Evolutionary conservation across 30 jellyfish, hydroid and myxozoan genomes (phyloP).

Genomic region (Haliclystus octoradiatus): DNA sequence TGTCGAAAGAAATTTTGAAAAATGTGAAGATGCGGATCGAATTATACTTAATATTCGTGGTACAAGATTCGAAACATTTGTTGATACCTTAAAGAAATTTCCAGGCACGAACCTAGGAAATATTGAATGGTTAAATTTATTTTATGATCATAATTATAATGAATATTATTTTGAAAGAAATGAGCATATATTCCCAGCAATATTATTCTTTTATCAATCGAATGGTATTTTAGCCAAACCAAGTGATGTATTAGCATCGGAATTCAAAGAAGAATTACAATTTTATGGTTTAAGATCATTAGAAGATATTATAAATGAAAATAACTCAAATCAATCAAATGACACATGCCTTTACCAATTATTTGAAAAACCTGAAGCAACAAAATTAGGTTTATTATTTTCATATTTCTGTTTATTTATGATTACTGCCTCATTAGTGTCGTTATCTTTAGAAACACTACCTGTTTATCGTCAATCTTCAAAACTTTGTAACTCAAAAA

Average conservation of each 20-base stretch:
- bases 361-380: conserved; percentile 16
- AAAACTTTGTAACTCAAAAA: too few relatives aligned
- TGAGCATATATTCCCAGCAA: conserved; percentile 36
- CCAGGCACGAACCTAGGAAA: conserved; percentile 54
- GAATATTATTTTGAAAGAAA: conserved; percentile 26
- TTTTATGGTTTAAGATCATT: conserved; percentile 52
- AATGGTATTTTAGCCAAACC: conserved; percentile 58
- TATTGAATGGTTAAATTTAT: conserved; percentile 10
- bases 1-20: too few relatives aligned
- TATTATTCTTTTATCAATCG: conserved; percentile 51
- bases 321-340: neutral
- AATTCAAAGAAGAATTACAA: conserved; percentile 42
- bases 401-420: conserved; percentile 25
- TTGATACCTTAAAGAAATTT: conserved; percentile 32
- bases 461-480: neutral
- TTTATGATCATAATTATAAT: conserved; percentile 16
- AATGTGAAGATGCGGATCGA: too few relatives aligned
- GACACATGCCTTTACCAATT: conserved; percentile 14
- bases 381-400: conserved; percentile 15
- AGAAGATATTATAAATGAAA: conserved; percentile 6
- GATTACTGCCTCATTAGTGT: conserved; percentile 21
- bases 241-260: conserved; percentile 21
- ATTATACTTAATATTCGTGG: conserved; percentile 39
- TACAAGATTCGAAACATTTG: conserved; percentile 35
- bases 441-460: conserved; percentile 37